Evolutionary conservation across 2,113 vertebrate species (phyloP), one percentile per base, ranked within the genome.

Genomic region (Trogon surrucura): DNA sequence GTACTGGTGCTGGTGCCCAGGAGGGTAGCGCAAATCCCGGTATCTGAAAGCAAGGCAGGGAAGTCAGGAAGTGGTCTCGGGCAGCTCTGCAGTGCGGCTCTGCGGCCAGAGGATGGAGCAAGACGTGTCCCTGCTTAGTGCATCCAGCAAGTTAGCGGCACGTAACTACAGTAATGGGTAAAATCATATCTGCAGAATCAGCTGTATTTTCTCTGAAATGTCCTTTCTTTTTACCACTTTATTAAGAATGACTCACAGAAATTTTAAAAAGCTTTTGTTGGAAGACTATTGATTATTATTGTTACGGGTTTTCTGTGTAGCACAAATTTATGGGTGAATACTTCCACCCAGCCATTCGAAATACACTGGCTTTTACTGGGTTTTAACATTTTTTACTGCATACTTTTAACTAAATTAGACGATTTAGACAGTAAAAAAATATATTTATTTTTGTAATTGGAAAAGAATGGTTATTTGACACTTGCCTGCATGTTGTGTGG

Each of bases 11-110:
- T 72, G 96, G 83, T 99, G 98, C 6, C 98, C 99, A 2, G 99
- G 98, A 44, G 99, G 98, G 85, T 98, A 98, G 71, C 99, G 98
- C 83, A 99, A 98, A 95, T 99, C 99, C 57, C 99, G 98, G 95
- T 99, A 99, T 41, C 99, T 99, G 78, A 77, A 97, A 90, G 92
- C 66, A 87, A 81, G 0, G 9, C 0, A 13, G 50, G 26, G 16
- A 14, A 58, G 34, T 89, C 32, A 93, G 85, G 57, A 93, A 47
- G 34, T 29, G 5, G 26, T 34, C 64, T 54, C 34, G 1, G 67
- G 38, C 80, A 75, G 5, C 62, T 92, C 90, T 96, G 92, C 88
- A 96, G 83, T 96, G 34, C 61, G 23, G 58, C 80, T 17, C 51
- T 80, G 41, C 11, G 81, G 88, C 95, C 86, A 95, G 95, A 80